Evolutionary conservation across 1,140 invertebrate species (phyloP), one percentile per base, ranked within the genome.

Genomic region (Phortica variegata): DNA sequence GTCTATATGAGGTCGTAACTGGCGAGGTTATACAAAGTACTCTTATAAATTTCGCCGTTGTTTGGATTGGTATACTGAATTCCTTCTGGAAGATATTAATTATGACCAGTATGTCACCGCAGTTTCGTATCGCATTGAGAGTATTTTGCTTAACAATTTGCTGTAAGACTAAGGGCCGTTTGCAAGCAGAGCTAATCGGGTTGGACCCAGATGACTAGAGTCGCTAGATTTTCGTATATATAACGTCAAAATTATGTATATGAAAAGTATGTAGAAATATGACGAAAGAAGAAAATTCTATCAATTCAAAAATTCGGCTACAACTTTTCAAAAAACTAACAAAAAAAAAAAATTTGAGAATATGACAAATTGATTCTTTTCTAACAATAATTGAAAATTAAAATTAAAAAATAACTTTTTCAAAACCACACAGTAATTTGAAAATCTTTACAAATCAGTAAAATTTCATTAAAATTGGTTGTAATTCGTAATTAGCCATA

Each of bases 81-180:
- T 94, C 91, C 37, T 93, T 93, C 69, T 95, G 91, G 89, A 97
- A 97, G 78, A 88, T 93, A 43, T 77, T 97, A 37, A 89, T 97
- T 54, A 87, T 96, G 63, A 81, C 93, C 45, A 83, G 85, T 26
- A 80, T 95, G 73, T 95, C 92, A 78, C 90, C 89, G 13, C 89
- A 93, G 73, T 97, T 97, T 79, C 83, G 94, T 42, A 81, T 91
- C 38, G 90, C 91, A 18, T 82, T 93, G 44, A 82, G 89, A 55
- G 86, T 93, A 56, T 85, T 96, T 60, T 95, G 91, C 78, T 79
- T 92, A 75, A 92, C 90, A n/a, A 81, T 92, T 52, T 94, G 90
- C 77, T 95, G 91, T 78, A 85, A 88, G 47, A 85, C 87, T 65
- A 87, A 88, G 73, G 83, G 83, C 47, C 80, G 85, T 72, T 80